Base-by-base conservation (phyloP, 2,888 invertebrate genomes). In the Aleiodes alternator region DNA sequence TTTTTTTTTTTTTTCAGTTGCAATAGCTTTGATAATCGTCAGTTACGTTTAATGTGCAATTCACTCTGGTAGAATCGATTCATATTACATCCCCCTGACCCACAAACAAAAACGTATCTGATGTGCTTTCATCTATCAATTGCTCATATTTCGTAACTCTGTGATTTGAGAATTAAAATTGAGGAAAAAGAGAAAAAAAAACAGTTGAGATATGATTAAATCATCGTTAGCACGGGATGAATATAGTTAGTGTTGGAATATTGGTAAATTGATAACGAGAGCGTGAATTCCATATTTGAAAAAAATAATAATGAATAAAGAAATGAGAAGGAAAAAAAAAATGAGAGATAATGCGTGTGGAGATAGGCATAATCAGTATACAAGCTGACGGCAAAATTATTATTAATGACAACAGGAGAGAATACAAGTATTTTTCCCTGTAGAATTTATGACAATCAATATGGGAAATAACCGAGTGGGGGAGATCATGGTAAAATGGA, bases 351-450 rank as follows among this genome's bases (percentile, higher is more conserved):
- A 66, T 31, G 51, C 16, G 38, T 38, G 6, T n/a, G 12, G 14
- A 23, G 31, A 51, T 48, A 55, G 51, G 0, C 23, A 56, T 64
- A 75, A 75, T 75, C 71, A 71, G 43, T 68, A 66, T 51, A 50
- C 16, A 11, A n/a, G 71, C 71, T 57, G 57, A 57, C 57, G 29
- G 57, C 57, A 57, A 71, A 70, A 66, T 50, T 29, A 70, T 75
- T 64, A 75, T 69, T 57, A 64, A 71, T 71, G 71, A 59, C 66
- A 70, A 70, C 55, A 75, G 61, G 50, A 34, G 43, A 48, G 31
- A n/a, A 61, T 7, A 64, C 72, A 23, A 64, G 53, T 68, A 29
- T 66, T 50, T 29, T 66, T 68, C 59, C 53, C 53, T 8, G 11
- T 11, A 43, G 7, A 43, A 43, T 53, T 29, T 55, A 12, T 16